Conservation (phyloP, 2,888 invertebrate species). For the Chirona hameri region DNA sequence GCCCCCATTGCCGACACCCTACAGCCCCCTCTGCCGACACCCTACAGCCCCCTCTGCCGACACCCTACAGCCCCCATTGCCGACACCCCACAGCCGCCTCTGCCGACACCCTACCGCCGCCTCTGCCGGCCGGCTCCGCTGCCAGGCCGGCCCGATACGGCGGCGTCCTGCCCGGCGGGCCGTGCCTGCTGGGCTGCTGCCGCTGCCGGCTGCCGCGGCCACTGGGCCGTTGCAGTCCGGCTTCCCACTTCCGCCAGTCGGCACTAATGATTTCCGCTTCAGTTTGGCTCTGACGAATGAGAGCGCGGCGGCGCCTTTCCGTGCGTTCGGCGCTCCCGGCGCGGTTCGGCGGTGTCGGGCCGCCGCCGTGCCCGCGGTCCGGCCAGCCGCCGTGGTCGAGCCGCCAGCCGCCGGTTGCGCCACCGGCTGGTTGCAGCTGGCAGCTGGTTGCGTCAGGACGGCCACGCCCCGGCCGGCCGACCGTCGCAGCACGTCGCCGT, state of each 20-base stretch:
- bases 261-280: constrained; percentile 12
- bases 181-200: neutral
- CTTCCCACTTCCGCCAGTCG: neutral
- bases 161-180: neutral
- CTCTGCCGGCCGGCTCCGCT: no score
- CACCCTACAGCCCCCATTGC: no score
- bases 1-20: no score
- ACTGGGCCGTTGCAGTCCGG: neutral
- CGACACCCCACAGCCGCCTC: no score
- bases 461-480: neutral
- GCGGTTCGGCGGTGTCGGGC: neutral
- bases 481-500: neutral
- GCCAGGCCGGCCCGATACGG: no score
- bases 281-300: neutral
- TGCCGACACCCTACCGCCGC: no score
- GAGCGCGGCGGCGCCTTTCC: neutral
- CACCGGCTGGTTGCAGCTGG: neutral
- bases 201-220: neutral
- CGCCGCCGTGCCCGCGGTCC: neutral
- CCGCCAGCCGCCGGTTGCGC: neutral
- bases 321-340: neutral
- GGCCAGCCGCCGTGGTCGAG: no score
- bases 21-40: no score
- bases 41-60: no score
- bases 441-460: neutral